These are phyloP conservation scores for Onychorhynchus coronatus DNA, from an alignment of 2,113 vertebrate species.

Conservation along the genomic window DNA sequence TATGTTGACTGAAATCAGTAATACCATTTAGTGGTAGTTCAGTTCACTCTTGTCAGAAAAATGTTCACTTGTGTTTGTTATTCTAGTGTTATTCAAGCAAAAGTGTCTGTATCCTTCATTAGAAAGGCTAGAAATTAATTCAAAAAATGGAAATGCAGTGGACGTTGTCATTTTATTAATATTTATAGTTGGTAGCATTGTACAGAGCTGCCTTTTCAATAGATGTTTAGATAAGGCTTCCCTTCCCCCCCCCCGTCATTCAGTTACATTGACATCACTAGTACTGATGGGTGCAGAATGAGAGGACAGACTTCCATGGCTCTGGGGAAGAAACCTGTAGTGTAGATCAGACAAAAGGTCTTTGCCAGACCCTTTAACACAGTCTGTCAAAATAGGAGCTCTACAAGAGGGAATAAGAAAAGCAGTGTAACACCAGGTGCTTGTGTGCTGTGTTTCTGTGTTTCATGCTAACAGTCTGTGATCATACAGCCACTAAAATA, in stretches of 20 bases:
- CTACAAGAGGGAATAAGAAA: not conserved
- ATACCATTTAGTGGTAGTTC: not conserved
- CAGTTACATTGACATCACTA: not conserved
- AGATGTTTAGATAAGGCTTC: not conserved
- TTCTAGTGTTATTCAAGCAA: not conserved
- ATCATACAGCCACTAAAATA: not conserved
- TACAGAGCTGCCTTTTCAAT: not conserved
- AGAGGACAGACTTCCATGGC: not conserved
- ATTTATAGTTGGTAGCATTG: not conserved
- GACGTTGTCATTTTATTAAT: not conserved
- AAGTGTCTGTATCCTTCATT: not conserved
- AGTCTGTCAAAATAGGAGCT: not conserved
- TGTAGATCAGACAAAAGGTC: not conserved
- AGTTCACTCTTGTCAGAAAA: not conserved
- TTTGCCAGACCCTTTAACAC: not conserved
- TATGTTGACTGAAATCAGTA: not conserved
- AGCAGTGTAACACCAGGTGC: not conserved
- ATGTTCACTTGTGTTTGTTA: not conserved
- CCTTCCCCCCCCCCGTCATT: not conserved
- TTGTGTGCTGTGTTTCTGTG: not conserved
- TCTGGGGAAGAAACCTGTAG: not conserved
- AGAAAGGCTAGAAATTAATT: not conserved
- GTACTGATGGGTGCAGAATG: not conserved
- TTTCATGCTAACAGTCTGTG: not conserved
- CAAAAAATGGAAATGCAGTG: not conserved